Evolutionary conservation across 2,888 invertebrate genomes (phyloP), one percentile per base, ranked within the genome.

Genomic region (Ophion slaviceki): DNA sequence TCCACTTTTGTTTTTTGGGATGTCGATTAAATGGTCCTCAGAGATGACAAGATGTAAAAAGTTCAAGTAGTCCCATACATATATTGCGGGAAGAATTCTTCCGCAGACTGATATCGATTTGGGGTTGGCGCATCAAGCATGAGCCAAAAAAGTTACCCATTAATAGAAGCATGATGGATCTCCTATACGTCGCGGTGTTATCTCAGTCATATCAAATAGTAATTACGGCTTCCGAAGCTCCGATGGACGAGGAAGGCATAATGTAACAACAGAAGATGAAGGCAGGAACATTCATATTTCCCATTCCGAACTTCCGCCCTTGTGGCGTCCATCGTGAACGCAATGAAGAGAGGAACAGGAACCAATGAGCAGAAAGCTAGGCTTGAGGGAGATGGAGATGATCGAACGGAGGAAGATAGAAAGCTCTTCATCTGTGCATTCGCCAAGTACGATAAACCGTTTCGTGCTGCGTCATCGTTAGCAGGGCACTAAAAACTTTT

Each of bases 151-250:
- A 10, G 62, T 70, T 57, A 57, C 62, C n/a, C 45, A 62, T 40
- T 57, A 59, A 61, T 61, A 20, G 59, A 72, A 14, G 20, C 20
- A 28, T 61, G 72, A 61, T 72, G 59, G 17, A 66, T 72, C 32
- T 47, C 20, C 11, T 1, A 40, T 40, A 40, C 0, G 68, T 53
- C 47, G 20, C 11, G 72, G 47, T 72, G 24, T 11, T 57, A 57
- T 59, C 71, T 40, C 24, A 71, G 66, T 57, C 66, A 17, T 67
- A 78, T 77, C 47, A 72, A 59, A 32, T 72, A 59, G 66, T 83
- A 78, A 83, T 83, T 83, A 62, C 64, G 17, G 36, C 47, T 78
- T 24, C n/a, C 45, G 74, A 74, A 83, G 68, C 67, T 24, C 68
- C 40, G 40, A 8, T 40, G 40, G 40, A 40, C 40, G 40, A 6